Evolutionary conservation across 2,113 vertebrate species (phyloP).

Genomic region (Raja brachyura): DNA sequence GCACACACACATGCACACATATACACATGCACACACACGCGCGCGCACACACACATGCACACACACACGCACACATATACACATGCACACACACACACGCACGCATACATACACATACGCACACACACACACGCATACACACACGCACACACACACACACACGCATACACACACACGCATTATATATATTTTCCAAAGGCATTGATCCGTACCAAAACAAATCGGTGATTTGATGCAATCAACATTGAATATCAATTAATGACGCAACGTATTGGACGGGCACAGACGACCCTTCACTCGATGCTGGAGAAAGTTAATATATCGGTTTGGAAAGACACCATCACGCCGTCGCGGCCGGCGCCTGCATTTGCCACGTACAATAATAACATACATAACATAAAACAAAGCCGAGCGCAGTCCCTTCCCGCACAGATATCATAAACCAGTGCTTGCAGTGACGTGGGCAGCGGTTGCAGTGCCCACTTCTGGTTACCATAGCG

Average conservation of each 20-base stretch:
- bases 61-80: neutral
- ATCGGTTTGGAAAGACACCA: neutral
- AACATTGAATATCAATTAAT: conserved; percentile 34
- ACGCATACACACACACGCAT: neutral
- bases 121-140: neutral
- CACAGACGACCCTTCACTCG: neutral
- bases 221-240: conserved; percentile 13
- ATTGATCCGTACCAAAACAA: conserved; percentile 3
- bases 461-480: neutral
- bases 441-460: neutral
- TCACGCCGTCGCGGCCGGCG: neutral
- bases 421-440: neutral
- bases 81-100: neutral
- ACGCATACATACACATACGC: neutral
- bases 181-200: neutral
- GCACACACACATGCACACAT: no score
- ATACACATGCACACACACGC: neutral
- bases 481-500: conserved; percentile 29
- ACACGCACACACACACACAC: neutral
- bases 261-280: neutral
- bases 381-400: no score
- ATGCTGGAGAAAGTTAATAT: conserved; percentile 16
- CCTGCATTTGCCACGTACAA: neutral
- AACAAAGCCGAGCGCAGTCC: neutral
- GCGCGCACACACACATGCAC: neutral